Evolutionary conservation across 2,888 invertebrate species (phyloP).

Genomic region (Heliconius sara): DNA sequence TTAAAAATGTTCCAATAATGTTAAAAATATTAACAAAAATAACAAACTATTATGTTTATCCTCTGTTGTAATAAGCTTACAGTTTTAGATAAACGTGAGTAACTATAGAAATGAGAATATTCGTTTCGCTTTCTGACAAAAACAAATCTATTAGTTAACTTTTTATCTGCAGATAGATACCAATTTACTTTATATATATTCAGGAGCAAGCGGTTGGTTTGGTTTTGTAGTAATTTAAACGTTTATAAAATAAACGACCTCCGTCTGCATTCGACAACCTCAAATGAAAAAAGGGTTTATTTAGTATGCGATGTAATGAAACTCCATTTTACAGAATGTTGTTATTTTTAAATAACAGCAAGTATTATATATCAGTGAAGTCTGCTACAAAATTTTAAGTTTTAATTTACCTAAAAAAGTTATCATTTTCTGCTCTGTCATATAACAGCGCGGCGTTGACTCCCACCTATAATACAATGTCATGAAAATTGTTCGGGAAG

Average conservation of each 20-base stretch:
- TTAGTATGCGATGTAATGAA: conserved; percentile 11
- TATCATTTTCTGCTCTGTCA: no score
- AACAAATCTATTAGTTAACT: not conserved
- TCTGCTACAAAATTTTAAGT: no score
- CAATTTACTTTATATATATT: not conserved
- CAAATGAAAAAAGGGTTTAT: conserved; percentile 27
- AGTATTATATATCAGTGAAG: not conserved
- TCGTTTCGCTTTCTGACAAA: not conserved
- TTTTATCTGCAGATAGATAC: not conserved
- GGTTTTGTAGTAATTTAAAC: conserved; percentile 27
- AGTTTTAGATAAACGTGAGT: no score
- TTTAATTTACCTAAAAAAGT: no score
- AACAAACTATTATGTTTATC: no score
- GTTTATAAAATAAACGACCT: conserved; percentile 29
- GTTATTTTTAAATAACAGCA: not conserved
- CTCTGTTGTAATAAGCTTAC: no score
- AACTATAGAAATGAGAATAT: not conserved
- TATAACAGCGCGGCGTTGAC: no score
- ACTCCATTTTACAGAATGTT: not conserved
- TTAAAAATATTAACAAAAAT: no score
- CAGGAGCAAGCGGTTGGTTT: not conserved
- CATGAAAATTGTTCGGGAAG: no score
- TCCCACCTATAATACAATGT: no score
- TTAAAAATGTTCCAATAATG: no score
- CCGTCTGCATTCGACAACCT: conserved; percentile 26